A percentile compares a stretch with the other conserved stretches of the same genome.
Evolutionary conservation across 2,888 invertebrate species (phyloP).

Genomic region (Melolontha melolontha): DNA sequence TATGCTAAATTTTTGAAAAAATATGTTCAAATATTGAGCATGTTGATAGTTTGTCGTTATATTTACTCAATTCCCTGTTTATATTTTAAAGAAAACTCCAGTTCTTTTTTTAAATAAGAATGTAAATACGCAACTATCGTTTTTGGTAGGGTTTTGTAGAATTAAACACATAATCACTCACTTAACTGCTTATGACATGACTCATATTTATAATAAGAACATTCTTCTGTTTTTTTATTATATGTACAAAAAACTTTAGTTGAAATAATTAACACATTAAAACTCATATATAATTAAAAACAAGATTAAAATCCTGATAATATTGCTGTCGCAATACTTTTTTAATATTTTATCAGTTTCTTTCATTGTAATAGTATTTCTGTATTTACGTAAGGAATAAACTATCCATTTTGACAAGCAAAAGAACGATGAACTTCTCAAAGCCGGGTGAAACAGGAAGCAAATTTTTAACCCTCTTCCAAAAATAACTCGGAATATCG

Average conservation of each 20-base stretch:
- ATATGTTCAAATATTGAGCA: background rate
- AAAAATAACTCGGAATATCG: slow-evolving; percentile 8
- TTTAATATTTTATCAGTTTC: too few species aligned
- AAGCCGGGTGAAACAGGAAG: slow-evolving; percentile 1
- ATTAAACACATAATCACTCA: background rate
- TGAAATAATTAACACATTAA: background rate
- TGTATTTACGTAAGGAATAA: too few species aligned
- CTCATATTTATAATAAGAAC: slow-evolving; percentile 35
- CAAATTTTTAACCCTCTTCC: slow-evolving; percentile 8
- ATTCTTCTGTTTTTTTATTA: slow-evolving; percentile 10
- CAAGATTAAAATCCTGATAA: too few species aligned
- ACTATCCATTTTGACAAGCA: too few species aligned
- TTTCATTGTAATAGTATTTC: too few species aligned
- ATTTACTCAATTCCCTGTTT: too few species aligned
- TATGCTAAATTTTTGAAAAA: background rate
- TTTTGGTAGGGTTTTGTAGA: background rate
- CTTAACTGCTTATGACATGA: slow-evolving; percentile 10
- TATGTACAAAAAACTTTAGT: too few species aligned
- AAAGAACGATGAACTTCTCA: slow-evolving; percentile 1
- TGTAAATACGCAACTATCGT: background rate
- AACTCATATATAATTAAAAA: too few species aligned
- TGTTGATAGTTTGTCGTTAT: too few species aligned
- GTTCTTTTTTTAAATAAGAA: background rate
- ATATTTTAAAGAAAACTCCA: too few species aligned
- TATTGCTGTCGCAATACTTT: too few species aligned